Conservation (phyloP, 2,888 invertebrate genomes). For the Eilema griseolum region DNA sequence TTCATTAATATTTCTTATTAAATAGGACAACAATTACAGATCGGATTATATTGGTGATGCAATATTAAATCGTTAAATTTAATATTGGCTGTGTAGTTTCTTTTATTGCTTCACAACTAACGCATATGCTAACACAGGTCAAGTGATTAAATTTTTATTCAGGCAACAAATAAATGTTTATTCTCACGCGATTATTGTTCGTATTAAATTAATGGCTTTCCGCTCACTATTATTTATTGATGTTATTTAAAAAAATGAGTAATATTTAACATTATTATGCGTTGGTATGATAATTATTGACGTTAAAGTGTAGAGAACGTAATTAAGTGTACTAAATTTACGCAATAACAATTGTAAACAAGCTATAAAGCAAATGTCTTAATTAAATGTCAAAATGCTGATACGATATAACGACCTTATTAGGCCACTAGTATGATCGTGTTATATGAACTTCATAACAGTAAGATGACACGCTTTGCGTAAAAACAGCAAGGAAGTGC, state of each 20-base stretch:
- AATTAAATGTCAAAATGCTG: constrained; percentile 70
- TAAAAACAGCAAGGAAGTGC: constrained; percentile 4
- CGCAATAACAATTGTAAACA: constrained; percentile 62
- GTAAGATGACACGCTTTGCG: constrained; percentile 41
- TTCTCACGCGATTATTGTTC: constrained; percentile 82
- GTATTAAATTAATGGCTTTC: constrained; percentile 69
- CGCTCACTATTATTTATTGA: constrained; percentile 66
- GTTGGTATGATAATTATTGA: constrained; percentile 41
- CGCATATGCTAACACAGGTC: constrained; percentile 77
- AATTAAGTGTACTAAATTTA: constrained; percentile 44
- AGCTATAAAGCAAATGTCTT: constrained; percentile 62
- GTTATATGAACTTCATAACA: constrained; percentile 68
- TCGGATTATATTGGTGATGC: constrained; percentile 70
- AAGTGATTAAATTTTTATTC: constrained; percentile 74
- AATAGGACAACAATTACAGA: constrained; percentile 57
- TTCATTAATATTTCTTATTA: constrained; percentile 52
- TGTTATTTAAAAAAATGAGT: constrained; percentile 60
- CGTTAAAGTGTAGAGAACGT: constrained; percentile 37
- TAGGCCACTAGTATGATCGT: constrained; percentile 70
- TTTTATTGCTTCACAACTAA: constrained; percentile 83
- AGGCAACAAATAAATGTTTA: constrained; percentile 78
- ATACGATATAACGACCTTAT: constrained; percentile 68
- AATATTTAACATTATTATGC: constrained; percentile 49
- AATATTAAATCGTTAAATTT: constrained; percentile 86
- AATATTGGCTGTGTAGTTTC: constrained; percentile 83